phyloP scores from a whole-genome alignment of 92 coral and sea anemone species.

The Phenganax subtilis region DNA sequence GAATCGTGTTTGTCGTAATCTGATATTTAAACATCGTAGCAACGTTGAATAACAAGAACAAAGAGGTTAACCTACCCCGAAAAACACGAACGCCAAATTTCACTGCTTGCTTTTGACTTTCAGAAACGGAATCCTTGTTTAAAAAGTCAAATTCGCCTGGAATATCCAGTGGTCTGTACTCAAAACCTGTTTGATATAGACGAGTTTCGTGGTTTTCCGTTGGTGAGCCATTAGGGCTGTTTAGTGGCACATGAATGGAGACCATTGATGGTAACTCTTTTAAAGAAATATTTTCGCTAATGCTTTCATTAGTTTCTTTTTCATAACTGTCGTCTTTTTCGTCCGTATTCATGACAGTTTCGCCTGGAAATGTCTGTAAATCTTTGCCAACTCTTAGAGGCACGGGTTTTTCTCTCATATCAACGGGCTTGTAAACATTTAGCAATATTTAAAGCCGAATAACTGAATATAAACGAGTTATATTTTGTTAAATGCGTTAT shows the following conservation, averaged over 20 bases:
- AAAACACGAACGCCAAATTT: slow-evolving; percentile 41
- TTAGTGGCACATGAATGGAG: slow-evolving; percentile 15
- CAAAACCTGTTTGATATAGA: slow-evolving; percentile 12
- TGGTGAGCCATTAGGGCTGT: slow-evolving; percentile 11
- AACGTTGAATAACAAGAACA: neutral
- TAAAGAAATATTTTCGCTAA: slow-evolving; percentile 7
- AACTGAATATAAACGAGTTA: slow-evolving; percentile 7
- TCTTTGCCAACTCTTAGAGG: slow-evolving; percentile 37
- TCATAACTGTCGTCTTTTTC: neutral
- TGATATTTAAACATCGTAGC: neutral
- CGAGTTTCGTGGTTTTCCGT: neutral
- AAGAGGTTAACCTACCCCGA: slow-evolving; percentile 5
- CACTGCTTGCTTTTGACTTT: slow-evolving; percentile 35
- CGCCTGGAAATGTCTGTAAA: neutral
- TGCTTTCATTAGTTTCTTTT: slow-evolving; percentile 4
- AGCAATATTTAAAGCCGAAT: slow-evolving; percentile 25
- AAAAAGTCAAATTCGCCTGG: slow-evolving; percentile 32
- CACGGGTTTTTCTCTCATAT: slow-evolving; percentile 41
- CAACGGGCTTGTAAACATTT: slow-evolving; percentile 17
- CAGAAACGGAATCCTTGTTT: slow-evolving; percentile 30
- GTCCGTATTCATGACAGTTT: neutral
- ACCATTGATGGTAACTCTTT: slow-evolving; percentile 39
- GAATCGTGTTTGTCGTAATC: neutral
- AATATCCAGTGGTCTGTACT: slow-evolving; percentile 21
- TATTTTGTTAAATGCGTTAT: neutral